Evolutionary conservation across 2,113 vertebrate species (phyloP), one percentile per base, ranked within the genome.

Genomic region (Sylvia atricapilla): DNA sequence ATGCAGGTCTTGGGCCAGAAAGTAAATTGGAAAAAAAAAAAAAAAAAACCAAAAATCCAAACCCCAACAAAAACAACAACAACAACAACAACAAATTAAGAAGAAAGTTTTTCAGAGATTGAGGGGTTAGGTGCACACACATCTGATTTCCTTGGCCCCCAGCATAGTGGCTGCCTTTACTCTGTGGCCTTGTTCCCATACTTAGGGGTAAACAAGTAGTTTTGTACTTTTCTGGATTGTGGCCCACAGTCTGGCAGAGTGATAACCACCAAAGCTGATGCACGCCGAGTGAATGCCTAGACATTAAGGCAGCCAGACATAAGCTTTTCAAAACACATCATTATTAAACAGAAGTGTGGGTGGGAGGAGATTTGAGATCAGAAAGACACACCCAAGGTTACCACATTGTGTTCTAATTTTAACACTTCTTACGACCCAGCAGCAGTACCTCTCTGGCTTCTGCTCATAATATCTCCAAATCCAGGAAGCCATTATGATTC

Each of bases 321-420:
- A 80, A 75, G 46, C 25, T 90, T 95, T 95, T 95, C 95, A 89
- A 96, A 96, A 96, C 78, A 94, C 90, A 91, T 94, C 86, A 10
- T 92, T 96, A 95, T 97, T 96, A 93, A 94, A 93, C 50, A 83
- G 96, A 97, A 97, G 94, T 96, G 95, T 95, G 95, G 93, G 77
- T 96, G 75, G 94, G 94, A 97, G 96, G 97, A 94, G 96, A 97
- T 97, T 96, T 94, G 95, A 86, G 79, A 87, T 89, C 83, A 84
- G 69, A 82, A 76, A 43, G 90, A 96, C 94, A 96, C 97, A 95
- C 95, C 98, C 94, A 96, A 97, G 97, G 97, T 95, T 98, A 90
- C 74, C 97, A 98, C 98, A 99, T 99, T 99, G 99, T 99, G 98
- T 98, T 98, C 98, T 99, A 99, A 98, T 98, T 99, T 99, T 99